Evolutionary conservation across 2,888 invertebrate species (phyloP).

Genomic region (Neocrepidodera transversa): DNA sequence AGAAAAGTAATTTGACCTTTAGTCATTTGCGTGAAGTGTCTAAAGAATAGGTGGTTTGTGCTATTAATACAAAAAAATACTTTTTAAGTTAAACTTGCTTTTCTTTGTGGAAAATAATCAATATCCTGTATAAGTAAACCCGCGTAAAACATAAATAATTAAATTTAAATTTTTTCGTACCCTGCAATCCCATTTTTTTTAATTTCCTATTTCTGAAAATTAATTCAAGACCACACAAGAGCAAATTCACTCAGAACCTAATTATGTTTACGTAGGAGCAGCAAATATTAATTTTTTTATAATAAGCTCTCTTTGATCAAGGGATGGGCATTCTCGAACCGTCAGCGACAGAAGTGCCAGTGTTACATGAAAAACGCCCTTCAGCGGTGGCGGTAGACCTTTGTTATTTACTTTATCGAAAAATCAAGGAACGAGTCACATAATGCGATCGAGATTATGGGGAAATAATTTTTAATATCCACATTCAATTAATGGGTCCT

Average conservation of each 20-base stretch:
- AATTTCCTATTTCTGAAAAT: slow-evolving; percentile 20
- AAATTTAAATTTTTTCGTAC: not conserved
- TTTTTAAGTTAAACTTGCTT: no score
- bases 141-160: no score
- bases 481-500: slow-evolving; percentile 51
- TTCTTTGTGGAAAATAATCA: no score
- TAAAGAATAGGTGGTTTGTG: no score
- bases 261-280: slow-evolving; percentile 29
- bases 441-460: slow-evolving; percentile 50
- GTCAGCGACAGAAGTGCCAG: slow-evolving; percentile 43
- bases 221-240: slow-evolving; percentile 23
- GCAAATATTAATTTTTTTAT: slow-evolving; percentile 34
- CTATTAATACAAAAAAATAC: no score
- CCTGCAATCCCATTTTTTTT: slow-evolving; percentile 14
- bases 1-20: no score
- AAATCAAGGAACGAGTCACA: slow-evolving; percentile 34
- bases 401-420: slow-evolving; percentile 43
- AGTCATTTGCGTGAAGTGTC: no score
- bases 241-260: slow-evolving; percentile 27
- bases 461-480: slow-evolving; percentile 53
- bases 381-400: slow-evolving; percentile 38
- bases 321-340: slow-evolving; percentile 39
- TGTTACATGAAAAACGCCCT: slow-evolving; percentile 35
- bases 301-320: slow-evolving; percentile 50
- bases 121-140: no score